A percentile compares a stretch with the other conserved stretches of the same genome.
Evolutionary conservation across 92 coral and sea anemone species (phyloP).

Genomic region (Heteractis magnifica): DNA sequence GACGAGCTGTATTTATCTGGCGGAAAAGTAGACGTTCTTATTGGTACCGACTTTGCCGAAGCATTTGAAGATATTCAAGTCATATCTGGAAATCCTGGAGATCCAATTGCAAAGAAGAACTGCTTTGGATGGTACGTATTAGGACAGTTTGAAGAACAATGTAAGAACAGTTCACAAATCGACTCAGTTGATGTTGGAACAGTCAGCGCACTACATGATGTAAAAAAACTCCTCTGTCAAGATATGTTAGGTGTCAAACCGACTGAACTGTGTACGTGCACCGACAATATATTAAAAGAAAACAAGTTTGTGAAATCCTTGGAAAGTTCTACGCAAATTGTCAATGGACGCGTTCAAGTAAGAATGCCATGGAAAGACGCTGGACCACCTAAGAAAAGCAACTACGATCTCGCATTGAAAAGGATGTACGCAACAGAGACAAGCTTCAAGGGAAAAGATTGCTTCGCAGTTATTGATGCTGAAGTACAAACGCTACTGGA

Average conservation of each 20-base stretch:
- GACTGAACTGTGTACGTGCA: constrained; percentile 56
- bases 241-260: constrained; percentile 57
- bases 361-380: constrained; percentile 62
- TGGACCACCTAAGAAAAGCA: constrained; percentile 57
- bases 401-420: constrained; percentile 41
- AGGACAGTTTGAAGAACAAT: constrained; percentile 32
- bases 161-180: constrained; percentile 12
- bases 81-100: constrained; percentile 22
- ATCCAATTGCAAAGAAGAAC: constrained; percentile 48
- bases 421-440: constrained; percentile 45
- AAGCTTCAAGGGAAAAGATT: constrained; percentile 18
- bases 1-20: constrained; percentile 51
- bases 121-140: constrained; percentile 67
- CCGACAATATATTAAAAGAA: constrained; percentile 43
- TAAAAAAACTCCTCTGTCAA: constrained; percentile 51
- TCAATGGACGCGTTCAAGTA: constrained; percentile 60
- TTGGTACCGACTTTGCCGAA: constrained; percentile 60
- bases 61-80: constrained; percentile 55
- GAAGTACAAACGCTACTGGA: constrained; percentile 34
- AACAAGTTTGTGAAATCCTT: constrained; percentile 56
- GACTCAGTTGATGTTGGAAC: constrained; percentile 54
- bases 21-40: constrained; percentile 59
- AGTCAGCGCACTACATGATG: constrained; percentile 40
- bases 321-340: constrained; percentile 36
- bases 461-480: constrained; percentile 24